phyloP scores from a whole-genome alignment of 2,113 vertebrate species.

The Eretmochelys imbricata region DNA sequence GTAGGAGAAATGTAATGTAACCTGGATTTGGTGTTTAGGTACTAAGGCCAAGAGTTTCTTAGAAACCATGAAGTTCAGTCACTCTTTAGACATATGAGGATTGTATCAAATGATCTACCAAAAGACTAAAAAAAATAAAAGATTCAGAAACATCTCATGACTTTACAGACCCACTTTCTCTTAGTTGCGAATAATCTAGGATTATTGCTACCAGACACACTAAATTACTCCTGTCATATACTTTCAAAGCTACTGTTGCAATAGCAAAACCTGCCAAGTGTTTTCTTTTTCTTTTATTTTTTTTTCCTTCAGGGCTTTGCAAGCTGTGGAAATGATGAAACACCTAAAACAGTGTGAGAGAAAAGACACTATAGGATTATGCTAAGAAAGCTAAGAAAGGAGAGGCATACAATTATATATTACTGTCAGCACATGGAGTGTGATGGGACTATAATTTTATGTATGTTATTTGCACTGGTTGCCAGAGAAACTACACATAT shows the following conservation, averaged over 20 bases:
- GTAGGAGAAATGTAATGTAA: background rate
- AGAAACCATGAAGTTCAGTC: background rate
- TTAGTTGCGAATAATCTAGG: constrained; percentile 51
- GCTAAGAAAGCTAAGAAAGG: constrained; percentile 46
- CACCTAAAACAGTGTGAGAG: background rate
- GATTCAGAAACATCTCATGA: constrained; percentile 19
- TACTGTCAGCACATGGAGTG: constrained; percentile 48
- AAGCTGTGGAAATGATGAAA: constrained; percentile 53
- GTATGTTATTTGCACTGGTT: constrained; percentile 58
- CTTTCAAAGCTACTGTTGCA: constrained; percentile 32
- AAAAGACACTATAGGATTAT: constrained; percentile 45
- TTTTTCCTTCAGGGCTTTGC: constrained; percentile 23
- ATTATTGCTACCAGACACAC: constrained; percentile 46
- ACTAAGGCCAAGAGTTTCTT: background rate
- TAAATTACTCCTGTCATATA: constrained; percentile 57
- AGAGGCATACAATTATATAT: constrained; percentile 52
- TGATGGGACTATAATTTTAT: constrained; percentile 67
- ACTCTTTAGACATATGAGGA: background rate
- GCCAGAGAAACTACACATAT: constrained; percentile 66
- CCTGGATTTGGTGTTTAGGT: background rate
- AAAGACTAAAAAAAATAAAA: background rate
- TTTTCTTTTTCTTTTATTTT: constrained; percentile 8
- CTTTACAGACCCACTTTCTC: constrained; percentile 46
- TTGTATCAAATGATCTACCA: constrained; percentile 2
- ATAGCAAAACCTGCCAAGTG: constrained; percentile 16